A percentile compares a stretch with the other conserved stretches of the same genome.
Evolutionary conservation across 2,797 vertebrate species (phyloP).

Genomic region (Eulemur rubriventer): DNA sequence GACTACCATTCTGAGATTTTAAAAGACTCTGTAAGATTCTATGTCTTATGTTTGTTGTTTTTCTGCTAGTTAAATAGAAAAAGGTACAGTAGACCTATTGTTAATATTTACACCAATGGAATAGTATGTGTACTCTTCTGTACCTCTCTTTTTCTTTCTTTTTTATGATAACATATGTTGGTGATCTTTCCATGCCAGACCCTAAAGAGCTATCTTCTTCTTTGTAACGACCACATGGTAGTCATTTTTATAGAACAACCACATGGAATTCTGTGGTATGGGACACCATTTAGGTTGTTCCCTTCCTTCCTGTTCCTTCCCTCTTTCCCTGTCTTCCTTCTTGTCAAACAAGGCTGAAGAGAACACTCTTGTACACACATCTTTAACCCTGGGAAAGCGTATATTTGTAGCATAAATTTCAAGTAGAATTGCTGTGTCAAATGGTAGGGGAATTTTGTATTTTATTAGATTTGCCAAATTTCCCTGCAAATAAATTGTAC

Average conservation of each 20-base stretch:
- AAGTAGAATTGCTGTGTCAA: background rate
- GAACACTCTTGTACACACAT: background rate
- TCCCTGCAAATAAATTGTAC: background rate
- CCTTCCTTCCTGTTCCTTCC: background rate
- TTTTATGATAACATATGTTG: background rate
- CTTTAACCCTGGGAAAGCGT: background rate
- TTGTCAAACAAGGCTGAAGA: background rate
- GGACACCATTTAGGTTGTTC: background rate
- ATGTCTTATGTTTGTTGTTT: background rate
- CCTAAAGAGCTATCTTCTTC: background rate
- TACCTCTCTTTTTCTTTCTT: background rate
- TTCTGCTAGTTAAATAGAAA: background rate
- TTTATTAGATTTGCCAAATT: background rate
- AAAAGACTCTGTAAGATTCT: background rate
- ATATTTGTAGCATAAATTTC: background rate
- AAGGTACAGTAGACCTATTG: background rate
- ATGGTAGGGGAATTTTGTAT: background rate
- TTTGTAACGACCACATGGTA: background rate
- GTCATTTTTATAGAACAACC: background rate
- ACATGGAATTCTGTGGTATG: background rate
- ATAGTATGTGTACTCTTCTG: background rate
- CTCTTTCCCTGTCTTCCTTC: background rate
- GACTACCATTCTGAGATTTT: background rate
- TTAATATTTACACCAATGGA: background rate
- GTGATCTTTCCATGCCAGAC: background rate